Evolutionary conservation across 2,113 vertebrate genomes (phyloP), one percentile per base, ranked within the genome.

Genomic region (Charadrius vociferus): DNA sequence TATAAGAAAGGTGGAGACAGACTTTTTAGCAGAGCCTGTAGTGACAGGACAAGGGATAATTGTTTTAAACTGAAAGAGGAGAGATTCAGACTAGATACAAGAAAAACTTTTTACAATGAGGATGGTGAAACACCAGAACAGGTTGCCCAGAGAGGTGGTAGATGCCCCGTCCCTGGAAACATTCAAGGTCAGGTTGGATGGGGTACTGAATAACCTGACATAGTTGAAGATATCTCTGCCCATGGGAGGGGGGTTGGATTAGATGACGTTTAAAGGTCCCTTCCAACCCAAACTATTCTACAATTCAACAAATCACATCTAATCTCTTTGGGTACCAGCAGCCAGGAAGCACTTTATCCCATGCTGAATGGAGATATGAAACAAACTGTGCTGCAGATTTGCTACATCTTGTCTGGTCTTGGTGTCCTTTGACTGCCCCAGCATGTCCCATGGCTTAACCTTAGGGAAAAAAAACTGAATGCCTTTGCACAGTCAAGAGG

Each of bases 41-140:
- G 83, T 0, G 1, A 58, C 0, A 39, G 71, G 29, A 53, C 49
- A 32, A 37, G 58, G 37, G 14, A 9, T 1, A 6, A 65, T 4
- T 17, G 50, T 3, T 52, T 85, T 9, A 65, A 53, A 43, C 22
- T 27, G 1, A 8, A 20, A 4, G 11, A 37, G 27, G 11, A 27
- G 1, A 65, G 59, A 55, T 37, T 34, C 1, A 47, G 39, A 14
- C 29, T 8, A 13, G 17, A 18, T 5, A 3, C 2, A 21, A 47
- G 22, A 27, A 65, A 23, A 22, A 17, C 16, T 45, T 3, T 85
- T 65, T 16, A 7, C 2, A 0, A 0, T 10, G 18, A 59, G 18
- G 29, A 8, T 39, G 37, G 58, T 32, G 32, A 73, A 4, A 6
- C 56, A 0, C 37, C 43, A 24, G 20, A 3, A 1, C 12, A 41